Evolutionary conservation across 2,797 vertebrate species (phyloP).

Genomic region (Choloepus didactylus): DNA sequence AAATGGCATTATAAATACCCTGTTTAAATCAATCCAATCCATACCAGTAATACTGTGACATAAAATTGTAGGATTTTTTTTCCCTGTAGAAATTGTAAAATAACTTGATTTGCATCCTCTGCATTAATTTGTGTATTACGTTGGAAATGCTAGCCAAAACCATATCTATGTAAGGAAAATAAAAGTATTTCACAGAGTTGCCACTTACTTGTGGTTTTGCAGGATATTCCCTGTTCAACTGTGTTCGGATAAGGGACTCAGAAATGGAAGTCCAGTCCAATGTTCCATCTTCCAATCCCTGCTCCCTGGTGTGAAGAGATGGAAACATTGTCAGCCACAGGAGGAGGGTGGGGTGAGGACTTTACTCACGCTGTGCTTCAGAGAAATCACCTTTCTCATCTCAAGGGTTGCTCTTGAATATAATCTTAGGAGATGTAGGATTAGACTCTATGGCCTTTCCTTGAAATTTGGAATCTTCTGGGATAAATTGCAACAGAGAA

Average conservation of each 20-base stretch:
- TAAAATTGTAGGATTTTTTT: background rate
- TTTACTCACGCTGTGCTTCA: background rate
- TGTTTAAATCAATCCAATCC: background rate
- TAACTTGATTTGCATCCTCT: background rate
- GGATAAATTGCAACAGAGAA: background rate
- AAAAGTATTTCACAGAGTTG: background rate
- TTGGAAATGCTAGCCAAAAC: background rate
- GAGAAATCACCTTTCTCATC: background rate
- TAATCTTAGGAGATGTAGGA: background rate
- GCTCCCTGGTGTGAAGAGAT: background rate
- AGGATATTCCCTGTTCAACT: background rate
- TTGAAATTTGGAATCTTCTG: conserved; percentile 16
- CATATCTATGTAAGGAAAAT: background rate
- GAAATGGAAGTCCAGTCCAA: background rate
- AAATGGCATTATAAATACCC: background rate
- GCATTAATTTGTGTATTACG: background rate
- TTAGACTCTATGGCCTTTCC: background rate
- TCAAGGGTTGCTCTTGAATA: background rate
- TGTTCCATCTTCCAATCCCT: background rate
- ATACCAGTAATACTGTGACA: background rate
- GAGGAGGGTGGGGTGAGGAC: background rate
- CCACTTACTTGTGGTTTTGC: background rate
- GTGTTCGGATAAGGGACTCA: background rate
- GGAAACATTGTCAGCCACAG: background rate
- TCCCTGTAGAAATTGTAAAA: background rate